Conservation (phyloP, 2,797 vertebrate species). For the Babyrousa celebensis region DNA sequence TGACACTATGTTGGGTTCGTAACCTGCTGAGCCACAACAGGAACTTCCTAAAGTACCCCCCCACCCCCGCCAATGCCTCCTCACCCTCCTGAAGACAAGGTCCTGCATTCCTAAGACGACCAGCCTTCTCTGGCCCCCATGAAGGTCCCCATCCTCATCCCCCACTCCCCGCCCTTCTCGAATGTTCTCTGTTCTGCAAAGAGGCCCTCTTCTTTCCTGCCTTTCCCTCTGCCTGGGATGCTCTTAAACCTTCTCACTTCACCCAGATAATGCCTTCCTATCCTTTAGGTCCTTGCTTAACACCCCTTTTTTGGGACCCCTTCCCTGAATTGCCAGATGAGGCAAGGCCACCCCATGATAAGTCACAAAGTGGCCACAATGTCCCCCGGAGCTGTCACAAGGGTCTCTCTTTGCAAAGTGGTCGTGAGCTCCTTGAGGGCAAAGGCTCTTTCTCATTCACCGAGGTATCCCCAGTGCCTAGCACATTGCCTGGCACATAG, state of each 20-base stretch:
- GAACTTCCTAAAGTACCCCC: not conserved
- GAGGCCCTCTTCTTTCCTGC: not conserved
- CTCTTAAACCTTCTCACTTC: not conserved
- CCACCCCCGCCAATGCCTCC: not conserved
- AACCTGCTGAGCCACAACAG: no score
- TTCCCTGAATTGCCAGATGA: not conserved
- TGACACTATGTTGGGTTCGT: no score
- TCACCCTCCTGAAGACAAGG: not conserved
- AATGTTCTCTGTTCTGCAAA: not conserved
- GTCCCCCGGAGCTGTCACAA: not conserved
- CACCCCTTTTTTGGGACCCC: not conserved
- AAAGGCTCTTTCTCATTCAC: no score
- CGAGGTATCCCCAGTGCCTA: not conserved
- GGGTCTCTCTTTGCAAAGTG: not conserved
- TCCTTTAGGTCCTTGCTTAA: not conserved
- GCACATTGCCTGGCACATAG: not conserved
- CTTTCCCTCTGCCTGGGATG: not conserved
- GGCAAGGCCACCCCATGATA: not conserved
- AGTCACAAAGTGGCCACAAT: not conserved
- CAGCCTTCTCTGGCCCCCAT: not conserved
- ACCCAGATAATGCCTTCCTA: not conserved
- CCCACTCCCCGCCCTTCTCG: fast-evolving
- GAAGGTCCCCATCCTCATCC: not conserved
- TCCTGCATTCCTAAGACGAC: not conserved
- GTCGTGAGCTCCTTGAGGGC: not conserved